A percentile compares a stretch with the other conserved stretches of the same genome.
Conservation (phyloP, 2,888 invertebrate species). For the Laspeyria flexula region DNA sequence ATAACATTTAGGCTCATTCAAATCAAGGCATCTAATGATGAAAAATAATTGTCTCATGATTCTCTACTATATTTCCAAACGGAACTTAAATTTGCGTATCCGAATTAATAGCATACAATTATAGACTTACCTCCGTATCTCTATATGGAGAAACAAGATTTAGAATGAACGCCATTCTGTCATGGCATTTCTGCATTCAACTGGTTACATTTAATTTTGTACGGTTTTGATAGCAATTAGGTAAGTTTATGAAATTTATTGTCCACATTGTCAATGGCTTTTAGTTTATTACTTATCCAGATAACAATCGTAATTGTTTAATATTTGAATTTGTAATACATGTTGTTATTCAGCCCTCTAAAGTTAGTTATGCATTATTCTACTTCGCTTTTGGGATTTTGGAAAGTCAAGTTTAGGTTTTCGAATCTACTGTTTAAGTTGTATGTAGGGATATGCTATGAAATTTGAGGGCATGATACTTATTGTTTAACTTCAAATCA, state of each 20-base stretch:
- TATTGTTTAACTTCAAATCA: no score
- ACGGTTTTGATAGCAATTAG: constrained; percentile 40
- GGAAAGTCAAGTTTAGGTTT: no score
- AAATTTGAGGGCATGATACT: no score
- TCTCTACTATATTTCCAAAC: constrained; percentile 11
- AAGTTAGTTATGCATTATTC: no score
- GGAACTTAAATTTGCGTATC: constrained; percentile 25
- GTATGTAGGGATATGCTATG: no score
- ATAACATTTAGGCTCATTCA: no score
- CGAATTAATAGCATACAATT: constrained; percentile 32
- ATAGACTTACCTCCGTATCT: constrained; percentile 17
- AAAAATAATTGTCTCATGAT: neutral
- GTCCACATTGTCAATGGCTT: constrained; percentile 24
- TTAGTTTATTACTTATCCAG: constrained; percentile 31
- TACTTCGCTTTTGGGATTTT: constrained; percentile 2
- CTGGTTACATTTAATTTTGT: constrained; percentile 16
- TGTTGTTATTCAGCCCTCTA: constrained; percentile 12
- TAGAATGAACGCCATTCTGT: constrained; percentile 22
- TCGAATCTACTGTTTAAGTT: no score
- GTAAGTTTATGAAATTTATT: constrained; percentile 36
- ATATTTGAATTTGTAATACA: constrained; percentile 17
- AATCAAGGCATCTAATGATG: no score
- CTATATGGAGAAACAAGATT: constrained; percentile 38
- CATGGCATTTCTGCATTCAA: constrained; percentile 23
- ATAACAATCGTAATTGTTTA: constrained; percentile 39